Base-by-base conservation (phyloP, 2,888 invertebrate species). In the Drosophila rellima region DNA sequence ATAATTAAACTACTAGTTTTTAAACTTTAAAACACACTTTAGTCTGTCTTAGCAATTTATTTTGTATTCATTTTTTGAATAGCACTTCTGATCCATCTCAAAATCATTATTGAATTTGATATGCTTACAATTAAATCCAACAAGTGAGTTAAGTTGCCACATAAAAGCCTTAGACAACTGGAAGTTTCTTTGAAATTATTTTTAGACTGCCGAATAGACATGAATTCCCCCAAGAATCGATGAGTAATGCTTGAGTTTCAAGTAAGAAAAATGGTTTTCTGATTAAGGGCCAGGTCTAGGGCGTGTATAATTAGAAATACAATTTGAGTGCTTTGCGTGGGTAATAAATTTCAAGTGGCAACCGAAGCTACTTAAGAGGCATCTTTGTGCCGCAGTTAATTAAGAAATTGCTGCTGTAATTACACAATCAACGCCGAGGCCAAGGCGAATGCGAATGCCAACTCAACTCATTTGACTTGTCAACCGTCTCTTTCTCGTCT, bases 401-500 rank as follows among this genome's bases (percentile, higher is more conserved):
- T 83, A 83, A 86, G 87, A 83, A 88, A 83, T 88, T 80, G 69
- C 78, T 80, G 71, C 66, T 68, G 68, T 88, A 88, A 83, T 83
- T 88, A 83, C 75, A 64, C 75, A 88, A 83, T 69, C 83, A 83
- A 78, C 87, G 78, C 74, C 57, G 42, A 65, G 75, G 70, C 54
- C 83, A 83, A 78, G 84, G 78, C 74, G 55, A 47, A 65, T 70
- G 70, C 54, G 45, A 65, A 63, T 57, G 62, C 62, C 84, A 68
- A 64, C 75, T 73, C 85, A 65, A 56, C 75, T 68, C 82, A 65
- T 78, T 78, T 56, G 55, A 64, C 52, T 66, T 76, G 77, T 65
- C 78, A 78, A 78, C 68, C 55, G 45, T 17, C 37, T 11, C 2
- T n/a, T 31, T 13, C 2, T 10, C 35, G 29, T 29, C 52, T 5